Evolutionary conservation across 2,113 vertebrate species (phyloP).

Genomic region (Microcebus murinus): DNA sequence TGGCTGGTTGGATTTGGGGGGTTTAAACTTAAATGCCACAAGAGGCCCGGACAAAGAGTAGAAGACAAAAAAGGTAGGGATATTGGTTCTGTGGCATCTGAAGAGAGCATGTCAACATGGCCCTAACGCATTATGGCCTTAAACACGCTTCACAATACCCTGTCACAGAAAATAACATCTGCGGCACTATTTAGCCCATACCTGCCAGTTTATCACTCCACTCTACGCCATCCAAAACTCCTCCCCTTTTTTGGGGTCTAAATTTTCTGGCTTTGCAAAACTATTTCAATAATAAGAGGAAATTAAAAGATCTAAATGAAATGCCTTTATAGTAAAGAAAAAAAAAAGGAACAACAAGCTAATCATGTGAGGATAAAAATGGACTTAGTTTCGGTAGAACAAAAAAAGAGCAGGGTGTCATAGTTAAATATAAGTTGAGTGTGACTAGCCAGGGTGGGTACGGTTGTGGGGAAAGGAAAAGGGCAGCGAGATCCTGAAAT

Average conservation of each 20-base stretch:
- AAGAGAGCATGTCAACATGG: not conserved
- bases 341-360: not conserved
- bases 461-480: not conserved
- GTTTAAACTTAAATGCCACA: not conserved
- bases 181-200: not conserved
- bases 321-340: not conserved
- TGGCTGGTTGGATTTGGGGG: not conserved
- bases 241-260: not conserved
- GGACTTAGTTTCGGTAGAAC: not conserved
- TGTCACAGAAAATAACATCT: not conserved
- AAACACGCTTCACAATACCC: not conserved
- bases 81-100: not conserved
- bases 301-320: constrained; percentile 12
- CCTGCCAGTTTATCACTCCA: not conserved
- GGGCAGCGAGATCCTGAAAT: not conserved
- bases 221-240: not conserved
- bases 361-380: constrained; percentile 2
- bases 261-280: not conserved
- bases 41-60: not conserved
- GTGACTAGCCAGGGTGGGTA: not conserved
- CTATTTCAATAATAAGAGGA: not conserved
- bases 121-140: not conserved
- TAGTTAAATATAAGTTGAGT: constrained; percentile 11
- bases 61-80: not conserved
- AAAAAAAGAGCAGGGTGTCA: not conserved